Percentiles rank a stretch among this genome's conserved stretches.
Evolutionary conservation across 2,797 vertebrate genomes (phyloP).

Genomic region (Danio aesculapii): DNA sequence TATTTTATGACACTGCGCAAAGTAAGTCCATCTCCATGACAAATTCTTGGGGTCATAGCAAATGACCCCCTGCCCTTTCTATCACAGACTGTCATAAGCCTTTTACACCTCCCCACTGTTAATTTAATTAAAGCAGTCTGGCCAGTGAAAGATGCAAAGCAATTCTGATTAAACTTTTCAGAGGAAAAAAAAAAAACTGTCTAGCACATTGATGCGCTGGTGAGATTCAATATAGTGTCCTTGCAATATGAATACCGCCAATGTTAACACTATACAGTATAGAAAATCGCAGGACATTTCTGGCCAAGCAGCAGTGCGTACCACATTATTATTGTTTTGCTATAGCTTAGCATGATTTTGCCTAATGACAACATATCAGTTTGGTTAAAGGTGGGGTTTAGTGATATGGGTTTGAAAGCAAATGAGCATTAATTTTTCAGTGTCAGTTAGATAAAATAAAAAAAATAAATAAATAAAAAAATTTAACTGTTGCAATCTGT

Average conservation of each 20-base stretch:
- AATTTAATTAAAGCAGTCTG: conserved; percentile 18
- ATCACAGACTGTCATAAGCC: conserved; percentile 30
- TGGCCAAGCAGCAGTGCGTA: neutral
- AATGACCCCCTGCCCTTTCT: conserved; percentile 46
- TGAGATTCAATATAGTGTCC: conserved; percentile 1
- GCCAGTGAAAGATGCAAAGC: neutral
- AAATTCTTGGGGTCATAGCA: conserved; percentile 39
- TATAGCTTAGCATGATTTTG: neutral
- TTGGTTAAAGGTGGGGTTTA: too few relatives aligned
- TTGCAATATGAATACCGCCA: neutral
- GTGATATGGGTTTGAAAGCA: too few relatives aligned
- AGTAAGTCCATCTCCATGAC: conserved; percentile 51
- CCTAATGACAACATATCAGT: too few relatives aligned
- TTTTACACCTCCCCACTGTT: conserved; percentile 41
- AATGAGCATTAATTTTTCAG: too few relatives aligned
- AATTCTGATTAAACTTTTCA: neutral
- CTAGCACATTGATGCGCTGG: neutral
- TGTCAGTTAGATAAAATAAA: too few relatives aligned
- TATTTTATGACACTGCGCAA: conserved; percentile 49
- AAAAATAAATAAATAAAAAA: too few relatives aligned
- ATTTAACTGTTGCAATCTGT: neutral
- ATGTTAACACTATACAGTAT: neutral
- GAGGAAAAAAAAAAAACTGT: neutral
- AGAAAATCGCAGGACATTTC: neutral
- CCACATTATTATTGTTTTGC: neutral